phyloP scores from a whole-genome alignment of 2,113 vertebrate genomes.

The Cebus imitator region DNA sequence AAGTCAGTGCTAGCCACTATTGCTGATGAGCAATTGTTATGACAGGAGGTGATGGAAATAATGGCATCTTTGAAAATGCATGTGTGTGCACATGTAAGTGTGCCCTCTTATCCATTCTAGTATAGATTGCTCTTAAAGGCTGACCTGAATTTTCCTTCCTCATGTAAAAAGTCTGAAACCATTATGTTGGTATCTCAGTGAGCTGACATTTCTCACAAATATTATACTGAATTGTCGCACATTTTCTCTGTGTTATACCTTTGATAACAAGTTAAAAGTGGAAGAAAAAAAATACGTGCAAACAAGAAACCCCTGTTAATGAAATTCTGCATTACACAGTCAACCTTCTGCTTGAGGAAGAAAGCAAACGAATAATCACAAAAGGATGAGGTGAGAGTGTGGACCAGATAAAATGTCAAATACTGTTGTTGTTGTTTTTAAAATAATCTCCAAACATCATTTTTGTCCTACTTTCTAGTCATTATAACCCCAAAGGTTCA shows the following conservation, averaged over 20 bases:
- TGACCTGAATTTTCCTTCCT: constrained; percentile 63
- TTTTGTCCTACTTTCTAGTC: not conserved
- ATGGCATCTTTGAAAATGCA: not conserved
- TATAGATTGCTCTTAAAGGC: not conserved
- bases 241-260: constrained; percentile 13
- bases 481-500: not conserved
- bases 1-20: not conserved
- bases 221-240: constrained; percentile 46
- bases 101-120: not conserved
- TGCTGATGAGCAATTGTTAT: not conserved
- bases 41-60: not conserved
- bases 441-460: not conserved
- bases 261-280: constrained; percentile 60
- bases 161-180: constrained; percentile 52
- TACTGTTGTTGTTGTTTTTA: not conserved
- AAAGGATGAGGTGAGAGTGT: no score
- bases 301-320: not conserved
- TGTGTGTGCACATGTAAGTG: no score
- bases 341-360: not conserved
- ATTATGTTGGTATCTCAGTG: not conserved
- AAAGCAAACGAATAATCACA: not conserved
- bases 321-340: not conserved
- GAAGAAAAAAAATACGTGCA: not conserved
- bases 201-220: constrained; percentile 46
- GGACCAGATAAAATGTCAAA: not conserved